Evolutionary conservation across 2,113 vertebrate genomes (phyloP).

Genomic region (Ochotona princeps): DNA sequence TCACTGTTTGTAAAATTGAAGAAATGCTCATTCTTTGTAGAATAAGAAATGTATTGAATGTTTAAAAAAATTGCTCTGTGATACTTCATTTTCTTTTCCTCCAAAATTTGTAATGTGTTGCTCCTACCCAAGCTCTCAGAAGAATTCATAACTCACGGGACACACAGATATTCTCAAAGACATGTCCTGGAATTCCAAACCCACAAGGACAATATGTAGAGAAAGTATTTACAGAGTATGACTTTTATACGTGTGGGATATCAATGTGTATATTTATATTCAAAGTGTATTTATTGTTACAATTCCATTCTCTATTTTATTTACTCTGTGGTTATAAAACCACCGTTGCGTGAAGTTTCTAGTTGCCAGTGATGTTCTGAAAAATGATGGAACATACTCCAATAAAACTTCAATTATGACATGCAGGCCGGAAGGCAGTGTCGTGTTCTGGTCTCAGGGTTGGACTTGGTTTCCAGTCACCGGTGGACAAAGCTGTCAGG

Average conservation of each 20-base stretch:
- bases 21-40: conserved; percentile 79
- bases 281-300: conserved; percentile 72
- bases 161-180: conserved; percentile 42
- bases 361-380: conserved; percentile 84
- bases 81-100: conserved; percentile 72
- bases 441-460: neutral
- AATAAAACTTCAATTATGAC: conserved; percentile 73
- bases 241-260: conserved; percentile 66
- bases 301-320: conserved; percentile 80
- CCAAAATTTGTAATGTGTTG: conserved; percentile 51
- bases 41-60: conserved; percentile 69
- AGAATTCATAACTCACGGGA: conserved; percentile 43
- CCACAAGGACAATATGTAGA: conserved; percentile 26
- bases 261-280: conserved; percentile 67
- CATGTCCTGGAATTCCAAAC: conserved; percentile 62
- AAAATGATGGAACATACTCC: conserved; percentile 42
- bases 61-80: conserved; percentile 81
- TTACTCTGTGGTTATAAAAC: conserved; percentile 77
- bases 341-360: conserved; percentile 84
- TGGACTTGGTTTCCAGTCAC: fast-evolving
- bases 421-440: neutral
- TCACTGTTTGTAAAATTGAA: conserved; percentile 81
- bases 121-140: conserved; percentile 67
- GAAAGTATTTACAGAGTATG: conserved; percentile 80
- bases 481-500: fast-evolving